phyloP scores from a whole-genome alignment of 1,140 invertebrate genomes.

The Leucophenga varia region DNA sequence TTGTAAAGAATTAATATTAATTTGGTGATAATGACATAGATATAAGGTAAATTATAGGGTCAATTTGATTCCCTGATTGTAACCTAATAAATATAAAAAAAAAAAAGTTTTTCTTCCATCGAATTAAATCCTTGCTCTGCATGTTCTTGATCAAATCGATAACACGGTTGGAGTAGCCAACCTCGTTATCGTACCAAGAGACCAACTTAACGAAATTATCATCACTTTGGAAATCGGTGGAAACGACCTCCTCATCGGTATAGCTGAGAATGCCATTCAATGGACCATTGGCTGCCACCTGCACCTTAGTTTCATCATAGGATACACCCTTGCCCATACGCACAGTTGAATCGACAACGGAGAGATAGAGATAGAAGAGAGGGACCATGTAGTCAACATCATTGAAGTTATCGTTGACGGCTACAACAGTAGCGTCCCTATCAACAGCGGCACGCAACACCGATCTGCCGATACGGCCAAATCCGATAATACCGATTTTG shows the following conservation, averaged over 20 bases:
- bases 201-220: constrained; percentile 89
- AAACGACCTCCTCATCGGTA: constrained; percentile 94
- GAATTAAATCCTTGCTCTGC: constrained; percentile 60
- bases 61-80: too few relatives aligned
- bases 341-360: constrained; percentile 94
- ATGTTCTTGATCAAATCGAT: constrained; percentile 94
- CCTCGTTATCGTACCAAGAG: constrained; percentile 97
- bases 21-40: too few relatives aligned
- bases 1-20: too few relatives aligned
- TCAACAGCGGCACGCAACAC: constrained; percentile 86
- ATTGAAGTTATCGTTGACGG: constrained; percentile 96
- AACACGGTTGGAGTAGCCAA: constrained; percentile 90
- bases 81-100: too few relatives aligned
- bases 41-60: too few relatives aligned
- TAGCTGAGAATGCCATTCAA: constrained; percentile 90
- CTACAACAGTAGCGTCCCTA: constrained; percentile 80
- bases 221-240: constrained; percentile 89
- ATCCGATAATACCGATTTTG: constrained; percentile 91
- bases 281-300: constrained; percentile 77
- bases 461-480: constrained; percentile 95
- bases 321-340: constrained; percentile 72
- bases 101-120: too few relatives aligned
- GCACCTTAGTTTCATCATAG: constrained; percentile 87
- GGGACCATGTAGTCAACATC: constrained; percentile 96
- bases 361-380: constrained; percentile 98